Evolutionary conservation across 2,113 vertebrate genomes (phyloP).

Genomic region (Psittacus erithacus): DNA sequence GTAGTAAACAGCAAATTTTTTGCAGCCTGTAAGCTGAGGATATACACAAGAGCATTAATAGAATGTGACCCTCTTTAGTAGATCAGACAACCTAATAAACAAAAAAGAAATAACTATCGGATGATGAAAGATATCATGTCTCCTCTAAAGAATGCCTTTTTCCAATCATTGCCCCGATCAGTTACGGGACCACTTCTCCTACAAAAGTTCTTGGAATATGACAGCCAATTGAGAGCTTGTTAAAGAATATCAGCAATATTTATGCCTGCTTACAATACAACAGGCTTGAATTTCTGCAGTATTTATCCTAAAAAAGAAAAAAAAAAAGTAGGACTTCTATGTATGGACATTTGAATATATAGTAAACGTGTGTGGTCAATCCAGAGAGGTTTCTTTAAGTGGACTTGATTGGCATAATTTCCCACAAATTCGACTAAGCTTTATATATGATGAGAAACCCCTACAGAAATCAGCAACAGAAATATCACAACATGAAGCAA

Average conservation of each 20-base stretch:
- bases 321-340: neutral
- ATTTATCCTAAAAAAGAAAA: neutral
- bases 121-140: neutral
- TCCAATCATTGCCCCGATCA: neutral
- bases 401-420: neutral
- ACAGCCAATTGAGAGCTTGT: neutral
- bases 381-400: neutral
- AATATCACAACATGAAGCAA: neutral
- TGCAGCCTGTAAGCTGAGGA: neutral
- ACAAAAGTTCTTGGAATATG: neutral
- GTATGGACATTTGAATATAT: neutral
- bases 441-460: neutral
- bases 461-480: neutral
- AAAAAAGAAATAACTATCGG: neutral
- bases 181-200: neutral
- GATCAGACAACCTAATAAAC: neutral
- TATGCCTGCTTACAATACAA: neutral
- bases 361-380: neutral
- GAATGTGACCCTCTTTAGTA: neutral
- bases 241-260: neutral
- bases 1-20: neutral
- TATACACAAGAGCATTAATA: neutral
- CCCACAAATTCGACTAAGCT: neutral
- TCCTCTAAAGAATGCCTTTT: neutral
- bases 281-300: neutral